Evolutionary conservation across 1,140 invertebrate genomes (phyloP).

Genomic region (Caerostris extrusa): DNA sequence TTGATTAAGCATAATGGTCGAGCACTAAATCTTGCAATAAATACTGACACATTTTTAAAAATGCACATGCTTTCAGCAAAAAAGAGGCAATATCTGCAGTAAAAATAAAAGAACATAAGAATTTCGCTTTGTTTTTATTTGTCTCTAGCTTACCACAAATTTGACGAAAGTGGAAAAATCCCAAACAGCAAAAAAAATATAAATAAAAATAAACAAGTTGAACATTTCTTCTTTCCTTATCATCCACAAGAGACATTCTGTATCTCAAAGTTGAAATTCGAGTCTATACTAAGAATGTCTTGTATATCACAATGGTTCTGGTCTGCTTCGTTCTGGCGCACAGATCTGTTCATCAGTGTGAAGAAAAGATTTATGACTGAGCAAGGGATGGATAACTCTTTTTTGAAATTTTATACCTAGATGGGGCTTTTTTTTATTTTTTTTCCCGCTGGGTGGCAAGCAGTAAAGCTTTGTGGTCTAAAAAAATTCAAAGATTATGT

Average conservation of each 20-base stretch:
- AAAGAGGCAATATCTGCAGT: neutral
- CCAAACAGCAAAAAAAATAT: neutral
- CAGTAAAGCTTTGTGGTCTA: too few relatives aligned
- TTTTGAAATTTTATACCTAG: neutral
- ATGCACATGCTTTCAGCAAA: neutral
- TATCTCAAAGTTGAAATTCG: neutral
- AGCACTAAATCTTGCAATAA: neutral
- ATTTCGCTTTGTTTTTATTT: neutral
- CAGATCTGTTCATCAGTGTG: slow-evolving; percentile 17
- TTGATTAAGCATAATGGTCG: too few relatives aligned
- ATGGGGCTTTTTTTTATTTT: neutral
- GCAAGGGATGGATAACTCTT: neutral
- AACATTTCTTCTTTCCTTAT: slow-evolving; percentile 7
- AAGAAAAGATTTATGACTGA: neutral
- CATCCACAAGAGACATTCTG: neutral
- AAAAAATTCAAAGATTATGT: too few relatives aligned
- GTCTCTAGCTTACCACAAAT: slow-evolving; percentile 39
- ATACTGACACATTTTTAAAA: neutral
- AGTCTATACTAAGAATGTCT: neutral
- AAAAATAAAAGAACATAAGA: neutral
- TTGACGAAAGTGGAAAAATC: neutral
- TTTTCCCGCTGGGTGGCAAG: neutral
- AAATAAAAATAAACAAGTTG: neutral
- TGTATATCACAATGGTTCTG: slow-evolving; percentile 10
- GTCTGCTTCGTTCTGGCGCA: too few relatives aligned